Evolutionary conservation across 2,113 vertebrate genomes (phyloP), one percentile per base, ranked within the genome.

Genomic region (Zosterops borbonicus): DNA sequence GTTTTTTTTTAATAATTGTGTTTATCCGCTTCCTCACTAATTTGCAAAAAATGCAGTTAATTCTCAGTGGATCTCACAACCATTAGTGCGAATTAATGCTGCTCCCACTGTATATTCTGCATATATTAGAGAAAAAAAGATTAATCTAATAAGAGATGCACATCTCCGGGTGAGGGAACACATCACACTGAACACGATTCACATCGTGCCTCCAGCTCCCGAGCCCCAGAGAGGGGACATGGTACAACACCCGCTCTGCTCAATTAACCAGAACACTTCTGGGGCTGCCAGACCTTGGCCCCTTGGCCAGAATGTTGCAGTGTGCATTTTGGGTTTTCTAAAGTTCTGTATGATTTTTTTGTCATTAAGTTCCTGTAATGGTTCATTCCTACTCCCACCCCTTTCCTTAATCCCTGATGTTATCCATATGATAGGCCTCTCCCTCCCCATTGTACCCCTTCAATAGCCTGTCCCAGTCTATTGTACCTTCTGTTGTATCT

Each of bases 1-100:
- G 8, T 86, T 55, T 55, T 31, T 89, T 87, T 94, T 87, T 80
- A 83, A 59, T 95, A 95, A 96, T 90, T 84, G 86, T 96, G 94
- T 97, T 97, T 97, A 97, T 96, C 95, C 21, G 37, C 95, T 96
- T 97, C 95, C 88, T 92, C 79, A 50, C 90, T 97, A 96, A 97
- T 97, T 97, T 96, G 75, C 95, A 86, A 94, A 96, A 96, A 97
- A 93, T 63, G 58, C 79, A 84, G 68, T 77, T 96, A 95, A 96
- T 95, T 97, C 97, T 96, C 95, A 9, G 73, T 71, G 95, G 97
- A 94, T 92, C 87, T 91, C 96, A 53, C 70, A 94, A 71, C 94
- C 95, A 95, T 97, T 96, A 96, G 92, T 71, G 87, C 62, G 18
- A 96, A 96, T 97, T 97, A 97, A 95, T 94, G 88, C 92, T 86